phyloP scores from a whole-genome alignment of 1,140 invertebrate species.

The Lepidurus couesii region DNA sequence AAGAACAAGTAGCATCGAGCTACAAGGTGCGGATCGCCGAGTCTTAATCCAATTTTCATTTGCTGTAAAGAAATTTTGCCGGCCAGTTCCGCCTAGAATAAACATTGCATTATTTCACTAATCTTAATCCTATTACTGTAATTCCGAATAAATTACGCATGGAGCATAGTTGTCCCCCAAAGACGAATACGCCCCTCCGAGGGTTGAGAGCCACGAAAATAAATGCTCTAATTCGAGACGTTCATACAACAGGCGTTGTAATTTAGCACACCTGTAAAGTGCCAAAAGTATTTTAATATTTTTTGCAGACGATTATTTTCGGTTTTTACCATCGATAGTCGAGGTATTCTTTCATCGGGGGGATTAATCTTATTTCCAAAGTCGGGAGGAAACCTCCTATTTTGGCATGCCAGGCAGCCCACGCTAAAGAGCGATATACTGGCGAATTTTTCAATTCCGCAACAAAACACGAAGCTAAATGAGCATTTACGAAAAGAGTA shows the following conservation, averaged over 20 bases:
- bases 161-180: conserved; percentile 74
- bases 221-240: conserved; percentile 50
- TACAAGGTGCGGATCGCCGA: conserved; percentile 71
- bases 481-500: not conserved
- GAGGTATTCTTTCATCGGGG: not conserved
- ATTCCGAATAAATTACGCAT: conserved; percentile 58
- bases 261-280: conserved; percentile 8
- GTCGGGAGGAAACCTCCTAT: not conserved
- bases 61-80: conserved; percentile 79
- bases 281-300: not conserved
- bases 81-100: conserved; percentile 69
- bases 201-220: conserved; percentile 90
- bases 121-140: not conserved
- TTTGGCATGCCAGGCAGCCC: not conserved
- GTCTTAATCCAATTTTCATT: conserved; percentile 65
- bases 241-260: conserved; percentile 31
- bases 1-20: conserved; percentile 76
- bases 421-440: not conserved
- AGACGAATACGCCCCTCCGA: conserved; percentile 89
- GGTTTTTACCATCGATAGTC: not conserved
- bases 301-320: not conserved
- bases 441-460: not conserved
- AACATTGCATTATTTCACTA: conserved; percentile 33
- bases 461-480: not conserved
- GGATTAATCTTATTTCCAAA: not conserved